A percentile compares a stretch with the other conserved stretches of the same genome.
phyloP scores from a whole-genome alignment of 2,888 invertebrate genomes.

The Ophion ellenae region DNA sequence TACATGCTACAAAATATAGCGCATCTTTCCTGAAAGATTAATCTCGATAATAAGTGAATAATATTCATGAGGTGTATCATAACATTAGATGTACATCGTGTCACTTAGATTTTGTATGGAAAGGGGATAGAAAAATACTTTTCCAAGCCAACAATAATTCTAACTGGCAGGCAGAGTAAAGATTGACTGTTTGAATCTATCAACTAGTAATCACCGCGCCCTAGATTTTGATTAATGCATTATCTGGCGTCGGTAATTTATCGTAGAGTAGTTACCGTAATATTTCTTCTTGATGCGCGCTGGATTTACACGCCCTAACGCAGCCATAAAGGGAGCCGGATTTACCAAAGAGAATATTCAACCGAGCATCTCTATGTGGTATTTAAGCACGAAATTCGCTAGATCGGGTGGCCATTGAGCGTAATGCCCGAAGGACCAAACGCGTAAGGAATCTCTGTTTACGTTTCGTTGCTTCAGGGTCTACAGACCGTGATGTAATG shows the following conservation, averaged over 20 bases:
- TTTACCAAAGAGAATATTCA: conserved; percentile 26
- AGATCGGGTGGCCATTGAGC: background rate
- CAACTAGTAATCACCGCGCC: background rate
- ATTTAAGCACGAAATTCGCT: background rate
- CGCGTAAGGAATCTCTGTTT: conserved; percentile 1
- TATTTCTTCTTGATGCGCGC: background rate
- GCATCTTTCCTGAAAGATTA: no score
- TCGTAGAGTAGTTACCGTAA: background rate
- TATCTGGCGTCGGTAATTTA: background rate
- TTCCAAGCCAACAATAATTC: background rate
- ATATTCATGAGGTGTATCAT: background rate
- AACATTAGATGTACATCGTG: background rate
- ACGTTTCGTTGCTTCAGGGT: conserved; percentile 4
- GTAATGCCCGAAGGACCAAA: conserved; percentile 20
- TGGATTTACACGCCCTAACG: background rate
- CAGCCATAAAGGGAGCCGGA: conserved; percentile 16
- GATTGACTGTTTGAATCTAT: background rate
- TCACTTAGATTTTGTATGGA: background rate
- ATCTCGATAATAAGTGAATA: background rate
- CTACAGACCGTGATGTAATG: background rate
- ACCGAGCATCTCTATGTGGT: background rate
- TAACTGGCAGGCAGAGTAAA: background rate
- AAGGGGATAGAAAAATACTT: background rate
- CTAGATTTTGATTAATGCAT: background rate
- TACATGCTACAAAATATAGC: background rate